phyloP scores from a whole-genome alignment of 2,888 invertebrate species.

The Salticus scenicus region DNA sequence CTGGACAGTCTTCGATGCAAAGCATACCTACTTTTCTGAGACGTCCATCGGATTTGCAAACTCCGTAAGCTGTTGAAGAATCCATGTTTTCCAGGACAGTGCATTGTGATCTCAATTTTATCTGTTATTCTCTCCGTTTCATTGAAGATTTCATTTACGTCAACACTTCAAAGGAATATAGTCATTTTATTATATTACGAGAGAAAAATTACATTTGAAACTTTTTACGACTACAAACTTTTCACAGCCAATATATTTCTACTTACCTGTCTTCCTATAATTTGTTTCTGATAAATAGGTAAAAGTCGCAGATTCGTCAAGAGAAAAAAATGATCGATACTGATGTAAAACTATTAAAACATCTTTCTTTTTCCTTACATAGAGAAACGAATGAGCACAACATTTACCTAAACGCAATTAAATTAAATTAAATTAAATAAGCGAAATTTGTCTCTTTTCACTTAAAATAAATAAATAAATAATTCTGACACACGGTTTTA shows the following conservation, averaged over 20 bases:
- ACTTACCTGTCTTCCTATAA: constrained; percentile 50
- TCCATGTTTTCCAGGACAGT: constrained; percentile 39
- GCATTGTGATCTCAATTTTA: constrained; percentile 55
- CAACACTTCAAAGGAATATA: constrained; percentile 23
- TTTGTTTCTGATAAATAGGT: constrained; percentile 28
- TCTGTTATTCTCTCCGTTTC: constrained; percentile 45
- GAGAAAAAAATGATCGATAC: constrained; percentile 9
- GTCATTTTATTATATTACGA: constrained; percentile 4
- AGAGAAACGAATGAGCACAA: not conserved
- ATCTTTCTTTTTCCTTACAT: no score
- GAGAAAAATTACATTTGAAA: not conserved
- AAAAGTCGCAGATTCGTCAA: not conserved
- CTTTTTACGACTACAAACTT: not conserved
- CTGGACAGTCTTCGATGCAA: not conserved
- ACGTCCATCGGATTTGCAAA: not conserved
- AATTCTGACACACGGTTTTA: no score
- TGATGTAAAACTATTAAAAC: not conserved
- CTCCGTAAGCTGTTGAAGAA: not conserved
- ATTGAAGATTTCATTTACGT: constrained; percentile 35
- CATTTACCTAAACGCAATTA: no score
- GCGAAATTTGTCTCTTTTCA: no score
- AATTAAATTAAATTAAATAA: no score
- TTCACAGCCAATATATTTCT: constrained; percentile 34
- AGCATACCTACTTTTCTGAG: not conserved
- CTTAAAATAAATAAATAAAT: no score